Percentiles rank a stretch among this genome's conserved stretches.
Conservation (phyloP, 2,113 vertebrate genomes). For the Amazona guildingii region DNA sequence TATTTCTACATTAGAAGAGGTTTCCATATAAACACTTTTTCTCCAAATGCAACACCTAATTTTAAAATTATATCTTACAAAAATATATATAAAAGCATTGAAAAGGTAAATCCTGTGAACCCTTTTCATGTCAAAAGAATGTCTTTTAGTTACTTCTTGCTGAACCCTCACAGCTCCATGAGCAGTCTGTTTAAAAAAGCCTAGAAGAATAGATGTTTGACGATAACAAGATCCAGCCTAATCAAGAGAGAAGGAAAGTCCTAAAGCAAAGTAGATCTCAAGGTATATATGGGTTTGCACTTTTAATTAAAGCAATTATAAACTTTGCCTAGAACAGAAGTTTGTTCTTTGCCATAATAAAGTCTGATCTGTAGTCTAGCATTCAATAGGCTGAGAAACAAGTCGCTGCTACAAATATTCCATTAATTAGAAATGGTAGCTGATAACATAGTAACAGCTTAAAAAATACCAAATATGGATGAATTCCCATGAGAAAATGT, state of each 20-base stretch:
- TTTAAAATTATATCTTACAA: background rate
- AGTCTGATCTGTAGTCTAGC: background rate
- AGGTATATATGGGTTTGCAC: background rate
- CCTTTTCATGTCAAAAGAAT: background rate
- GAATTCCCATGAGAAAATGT: background rate
- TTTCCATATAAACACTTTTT: background rate
- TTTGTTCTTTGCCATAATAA: background rate
- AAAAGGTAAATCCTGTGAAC: background rate
- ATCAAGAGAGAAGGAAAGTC: background rate
- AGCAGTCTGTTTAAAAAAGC: background rate
- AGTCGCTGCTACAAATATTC: background rate
- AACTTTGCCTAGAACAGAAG: background rate
- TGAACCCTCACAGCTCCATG: background rate
- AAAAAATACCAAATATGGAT: background rate
- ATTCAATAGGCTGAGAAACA: background rate
- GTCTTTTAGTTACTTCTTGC: background rate
- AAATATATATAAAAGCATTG: background rate
- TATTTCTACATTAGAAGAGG: background rate
- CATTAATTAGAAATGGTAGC: background rate
- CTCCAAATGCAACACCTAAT: background rate
- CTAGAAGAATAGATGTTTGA: background rate
- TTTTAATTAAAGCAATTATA: background rate
- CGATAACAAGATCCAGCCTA: background rate
- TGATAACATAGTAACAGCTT: background rate
- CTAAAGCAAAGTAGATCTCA: background rate